Conservation (phyloP, 2,888 invertebrate genomes). For the Nineta flava region DNA sequence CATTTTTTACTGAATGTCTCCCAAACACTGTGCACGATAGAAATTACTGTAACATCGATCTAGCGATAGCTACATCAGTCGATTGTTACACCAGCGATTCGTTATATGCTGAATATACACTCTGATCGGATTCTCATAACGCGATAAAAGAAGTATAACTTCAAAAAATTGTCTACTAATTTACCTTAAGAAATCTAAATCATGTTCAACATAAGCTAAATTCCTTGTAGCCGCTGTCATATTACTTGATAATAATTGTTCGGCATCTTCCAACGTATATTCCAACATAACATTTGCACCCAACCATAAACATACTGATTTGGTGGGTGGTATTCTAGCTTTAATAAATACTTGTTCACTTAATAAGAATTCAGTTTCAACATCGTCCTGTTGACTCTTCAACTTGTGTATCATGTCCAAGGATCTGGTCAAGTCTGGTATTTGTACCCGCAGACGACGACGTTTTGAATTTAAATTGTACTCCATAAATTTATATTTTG, state of each 20-base stretch:
- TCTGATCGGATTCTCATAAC: too few relatives aligned
- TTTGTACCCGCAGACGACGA: conserved; percentile 72
- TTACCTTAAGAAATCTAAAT: conserved; percentile 80
- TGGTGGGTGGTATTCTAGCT: conserved; percentile 76
- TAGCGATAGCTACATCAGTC: too few relatives aligned
- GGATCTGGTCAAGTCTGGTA: conserved; percentile 87
- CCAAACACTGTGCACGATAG: too few relatives aligned
- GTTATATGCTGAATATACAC: too few relatives aligned
- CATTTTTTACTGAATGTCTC: too few relatives aligned
- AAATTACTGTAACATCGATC: too few relatives aligned
- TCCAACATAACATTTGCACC: conserved; percentile 96
- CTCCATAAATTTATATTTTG: conserved; percentile 97
- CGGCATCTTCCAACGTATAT: conserved; percentile 83
- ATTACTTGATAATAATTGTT: conserved; percentile 66
- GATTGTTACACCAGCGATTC: too few relatives aligned
- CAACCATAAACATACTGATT: conserved; percentile 71
- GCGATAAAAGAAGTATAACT: too few relatives aligned
- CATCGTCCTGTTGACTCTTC: conserved; percentile 59
- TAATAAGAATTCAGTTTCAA: conserved; percentile 79
- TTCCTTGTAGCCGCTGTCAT: conserved; percentile 71
- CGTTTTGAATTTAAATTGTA: conserved; percentile 76
- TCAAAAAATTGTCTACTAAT: too few relatives aligned
- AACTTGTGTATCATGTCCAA: conserved; percentile 83
- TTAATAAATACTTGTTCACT: conserved; percentile 77
- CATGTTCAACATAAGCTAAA: conserved; percentile 72